phyloP scores from a whole-genome alignment of 2,888 invertebrate genomes.

The Dolomedes plantarius region DNA sequence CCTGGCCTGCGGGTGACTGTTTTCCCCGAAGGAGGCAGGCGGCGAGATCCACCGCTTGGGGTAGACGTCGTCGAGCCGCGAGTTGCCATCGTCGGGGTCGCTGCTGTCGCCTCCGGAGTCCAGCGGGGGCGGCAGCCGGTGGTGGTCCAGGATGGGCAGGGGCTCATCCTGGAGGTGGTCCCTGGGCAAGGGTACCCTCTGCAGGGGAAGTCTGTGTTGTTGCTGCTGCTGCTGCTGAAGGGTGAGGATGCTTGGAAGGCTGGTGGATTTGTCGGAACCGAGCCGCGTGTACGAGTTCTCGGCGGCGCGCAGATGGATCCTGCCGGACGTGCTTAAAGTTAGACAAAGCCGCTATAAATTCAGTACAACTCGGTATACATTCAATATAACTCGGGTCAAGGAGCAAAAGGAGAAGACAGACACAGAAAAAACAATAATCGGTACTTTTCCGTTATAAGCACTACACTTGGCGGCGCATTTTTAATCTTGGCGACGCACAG shows the following conservation, averaged over 20 bases:
- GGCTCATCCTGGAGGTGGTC: conserved; percentile 16
- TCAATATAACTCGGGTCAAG: too few species aligned
- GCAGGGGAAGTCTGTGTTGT: background rate
- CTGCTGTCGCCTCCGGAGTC: conserved; percentile 43
- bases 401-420: too few species aligned
- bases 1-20: conserved; percentile 62
- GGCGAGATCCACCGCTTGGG: conserved; percentile 65
- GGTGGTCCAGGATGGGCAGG: conserved; percentile 41
- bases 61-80: conserved; percentile 24
- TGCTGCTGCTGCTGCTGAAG: conserved; percentile 34
- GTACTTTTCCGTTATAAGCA: too few species aligned
- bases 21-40: conserved; percentile 57
- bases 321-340: conserved; percentile 6
- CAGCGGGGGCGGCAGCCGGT: conserved; percentile 51
- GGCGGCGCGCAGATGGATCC: conserved; percentile 56
- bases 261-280: conserved; percentile 65
- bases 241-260: conserved; percentile 68
- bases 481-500: too few species aligned
- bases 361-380: too few species aligned
- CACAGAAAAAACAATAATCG: too few species aligned
- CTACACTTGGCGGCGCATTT: too few species aligned
- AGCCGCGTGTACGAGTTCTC: conserved; percentile 49
- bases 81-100: conserved; percentile 35
- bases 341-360: background rate
- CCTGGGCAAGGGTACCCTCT: background rate